These are phyloP conservation scores for Phrynocephalus forsythii DNA, from an alignment of 2,797 vertebrate genomes.

Conservation along the genomic window DNA sequence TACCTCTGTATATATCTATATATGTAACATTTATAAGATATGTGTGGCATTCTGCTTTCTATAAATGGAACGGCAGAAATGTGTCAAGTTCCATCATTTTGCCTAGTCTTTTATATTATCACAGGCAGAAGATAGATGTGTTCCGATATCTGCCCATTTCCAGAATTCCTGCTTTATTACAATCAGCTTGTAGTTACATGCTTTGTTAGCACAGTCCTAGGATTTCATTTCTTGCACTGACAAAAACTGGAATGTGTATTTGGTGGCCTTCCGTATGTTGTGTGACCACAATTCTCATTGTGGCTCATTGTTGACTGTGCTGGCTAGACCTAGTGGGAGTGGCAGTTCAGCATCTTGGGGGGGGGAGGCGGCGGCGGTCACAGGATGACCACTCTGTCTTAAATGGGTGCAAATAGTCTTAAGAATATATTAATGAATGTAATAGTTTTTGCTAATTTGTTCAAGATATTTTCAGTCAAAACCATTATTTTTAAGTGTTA, in stretches of 20 bases:
- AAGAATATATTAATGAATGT: slow-evolving; percentile 11
- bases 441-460: slow-evolving; percentile 19
- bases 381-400: neutral
- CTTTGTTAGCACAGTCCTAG: slow-evolving; percentile 14
- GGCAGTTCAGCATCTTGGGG: neutral
- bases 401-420: slow-evolving; percentile 29
- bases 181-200: neutral
- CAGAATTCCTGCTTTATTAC: slow-evolving; percentile 59
- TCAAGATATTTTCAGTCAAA: slow-evolving; percentile 55
- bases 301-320: too few relatives aligned
- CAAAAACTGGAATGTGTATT: too few relatives aligned
- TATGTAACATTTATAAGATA: neutral
- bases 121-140: neutral
- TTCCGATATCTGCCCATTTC: neutral
- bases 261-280: too few relatives aligned
- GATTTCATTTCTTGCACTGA: neutral
- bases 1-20: neutral
- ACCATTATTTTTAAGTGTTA: slow-evolving; percentile 62
- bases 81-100: neutral
- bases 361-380: too few relatives aligned
- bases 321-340: too few relatives aligned
- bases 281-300: too few relatives aligned
- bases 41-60: neutral
- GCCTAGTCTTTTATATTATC: neutral
- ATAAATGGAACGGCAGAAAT: neutral